Base-by-base conservation (phyloP, 2,888 invertebrate genomes). In the Epinotia nisella region DNA sequence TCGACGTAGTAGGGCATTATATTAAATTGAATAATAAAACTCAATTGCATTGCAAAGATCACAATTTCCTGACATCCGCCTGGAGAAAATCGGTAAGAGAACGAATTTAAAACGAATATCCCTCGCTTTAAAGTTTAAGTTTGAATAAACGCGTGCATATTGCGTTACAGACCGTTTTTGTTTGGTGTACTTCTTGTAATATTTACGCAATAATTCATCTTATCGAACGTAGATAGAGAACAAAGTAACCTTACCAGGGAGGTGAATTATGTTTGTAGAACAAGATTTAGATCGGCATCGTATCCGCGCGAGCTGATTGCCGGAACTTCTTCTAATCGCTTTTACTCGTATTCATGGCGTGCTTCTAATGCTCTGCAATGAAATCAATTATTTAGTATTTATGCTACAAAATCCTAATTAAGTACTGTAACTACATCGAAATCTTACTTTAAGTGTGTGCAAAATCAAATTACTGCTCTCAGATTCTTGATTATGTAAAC, bases 11-110 rank as follows among this genome's bases (percentile, higher is more conserved):
- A 85, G 85, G 85, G 87, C 90, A 91, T 90, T 87, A 90, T 89
- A 90, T 90, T 90, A 89, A 92, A 76, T 73, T 76, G 74, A 76
- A 76, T 76, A 76, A 76, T 76, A 76, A 76, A 75, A 91, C 88
- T 90, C 88, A 88, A 91, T 91, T 88, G 88, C 90, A 89, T 89
- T 87, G 87, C 89, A 88, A 91, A 90, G 89, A 91, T 92, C 89
- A 90, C 87, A 89, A 88, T 88, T 89, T 90, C 85, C 87, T 83
- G 77, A 74, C 76, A 77, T 74, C 78, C 76, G 80, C 74, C 78
- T 78, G 77, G 79, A 81, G 81, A 81, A 85, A 85, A 80, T 83
- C 80, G 76, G 78, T 75, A 77, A 70, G 71, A 68, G 66, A 64
- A 69, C 71, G 62, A 75, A 58, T 73, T 73, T 62, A 45, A 56